phyloP scores from a whole-genome alignment of 1,140 invertebrate species.

The Reticulitermes speratus region DNA sequence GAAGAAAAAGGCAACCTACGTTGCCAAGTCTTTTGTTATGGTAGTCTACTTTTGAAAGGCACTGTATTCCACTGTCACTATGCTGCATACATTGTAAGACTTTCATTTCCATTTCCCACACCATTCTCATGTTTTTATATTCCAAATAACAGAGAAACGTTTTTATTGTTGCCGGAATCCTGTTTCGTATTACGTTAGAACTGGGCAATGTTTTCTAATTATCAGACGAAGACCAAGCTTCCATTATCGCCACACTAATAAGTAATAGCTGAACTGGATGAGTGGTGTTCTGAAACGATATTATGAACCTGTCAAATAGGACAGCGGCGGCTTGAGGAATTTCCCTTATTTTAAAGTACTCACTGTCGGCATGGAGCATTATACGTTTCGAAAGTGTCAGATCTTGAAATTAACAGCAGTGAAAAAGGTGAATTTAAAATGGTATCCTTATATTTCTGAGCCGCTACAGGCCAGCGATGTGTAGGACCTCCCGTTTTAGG shows the following conservation, averaged over 20 bases:
- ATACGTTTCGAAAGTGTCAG: no score
- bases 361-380: no score
- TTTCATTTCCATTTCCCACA: not conserved
- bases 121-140: conserved; percentile 6
- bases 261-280: not conserved
- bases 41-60: not conserved
- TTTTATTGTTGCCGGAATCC: not conserved
- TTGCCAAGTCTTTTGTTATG: no score
- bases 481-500: no score
- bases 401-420: no score
- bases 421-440: no score
- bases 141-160: not conserved
- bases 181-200: not conserved
- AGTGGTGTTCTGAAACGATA: not conserved
- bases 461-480: no score
- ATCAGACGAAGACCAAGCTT: not conserved
- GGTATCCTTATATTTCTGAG: no score
- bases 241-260: not conserved
- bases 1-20: no score
- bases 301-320: not conserved
- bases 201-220: conserved; percentile 2
- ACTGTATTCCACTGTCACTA: not conserved
- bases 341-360: not conserved
- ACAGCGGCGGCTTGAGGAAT: not conserved
- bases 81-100: not conserved